Conservation (phyloP, 2,113 vertebrate genomes). For the Gorsachius goisagi region DNA sequence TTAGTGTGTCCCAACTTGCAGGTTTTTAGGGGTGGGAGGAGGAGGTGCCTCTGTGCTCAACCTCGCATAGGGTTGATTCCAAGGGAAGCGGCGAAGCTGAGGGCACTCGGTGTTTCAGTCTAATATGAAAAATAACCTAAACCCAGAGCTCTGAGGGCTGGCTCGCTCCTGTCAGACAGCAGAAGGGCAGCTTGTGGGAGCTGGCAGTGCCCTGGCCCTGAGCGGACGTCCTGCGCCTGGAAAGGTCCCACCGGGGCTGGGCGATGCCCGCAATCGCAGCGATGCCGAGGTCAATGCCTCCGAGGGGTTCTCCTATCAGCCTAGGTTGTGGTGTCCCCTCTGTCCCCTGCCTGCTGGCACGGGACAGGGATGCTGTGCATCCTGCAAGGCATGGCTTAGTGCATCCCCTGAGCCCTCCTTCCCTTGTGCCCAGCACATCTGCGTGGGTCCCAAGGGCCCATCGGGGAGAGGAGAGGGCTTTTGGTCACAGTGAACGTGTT, state of each 20-base stretch:
- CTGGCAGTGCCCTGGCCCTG: fast-evolving
- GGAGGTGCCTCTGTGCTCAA: not conserved
- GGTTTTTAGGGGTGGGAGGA: not conserved
- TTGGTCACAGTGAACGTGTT: fast-evolving
- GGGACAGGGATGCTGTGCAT: not conserved
- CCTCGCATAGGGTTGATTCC: not conserved
- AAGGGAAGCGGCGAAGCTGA: fast-evolving
- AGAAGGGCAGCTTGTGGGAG: not conserved
- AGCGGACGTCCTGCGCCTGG: fast-evolving
- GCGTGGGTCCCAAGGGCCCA: fast-evolving
- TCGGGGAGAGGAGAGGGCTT: not conserved
- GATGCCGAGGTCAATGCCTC: not conserved
- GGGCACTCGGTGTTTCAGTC: not conserved
- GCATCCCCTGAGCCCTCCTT: not conserved
- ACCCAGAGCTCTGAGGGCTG: not conserved
- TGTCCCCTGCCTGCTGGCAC: not conserved
- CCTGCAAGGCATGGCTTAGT: not conserved
- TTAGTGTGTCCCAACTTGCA: not conserved
- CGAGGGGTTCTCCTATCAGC: not conserved
- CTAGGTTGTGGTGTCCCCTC: not conserved
- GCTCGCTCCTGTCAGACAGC: not conserved
- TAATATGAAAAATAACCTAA: not conserved
- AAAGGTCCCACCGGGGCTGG: not conserved
- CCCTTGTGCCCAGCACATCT: fast-evolving
- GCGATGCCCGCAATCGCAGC: fast-evolving